Percentiles rank a stretch among this genome's conserved stretches.
phyloP scores from a whole-genome alignment of 2,888 invertebrate species.

The Liodrosophila aerea region DNA sequence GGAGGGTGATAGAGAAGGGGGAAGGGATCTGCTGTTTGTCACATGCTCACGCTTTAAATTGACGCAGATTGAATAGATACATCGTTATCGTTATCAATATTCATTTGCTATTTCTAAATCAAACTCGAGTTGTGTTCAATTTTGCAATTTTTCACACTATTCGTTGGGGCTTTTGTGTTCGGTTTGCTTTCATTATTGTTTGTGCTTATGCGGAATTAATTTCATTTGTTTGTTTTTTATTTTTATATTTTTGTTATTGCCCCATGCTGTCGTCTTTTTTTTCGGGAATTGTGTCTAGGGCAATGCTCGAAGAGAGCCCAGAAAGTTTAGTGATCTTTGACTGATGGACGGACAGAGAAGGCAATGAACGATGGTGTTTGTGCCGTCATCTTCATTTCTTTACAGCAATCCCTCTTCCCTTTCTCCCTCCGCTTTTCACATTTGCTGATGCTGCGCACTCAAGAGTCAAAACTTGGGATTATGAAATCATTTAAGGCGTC shows the following conservation, averaged over 20 bases:
- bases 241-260: constrained; percentile 17
- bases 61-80: no score
- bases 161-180: constrained; percentile 6
- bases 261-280: constrained; percentile 17
- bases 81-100: constrained; percentile 6
- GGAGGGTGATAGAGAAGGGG: no score
- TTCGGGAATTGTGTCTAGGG: constrained; percentile 50
- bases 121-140: constrained; percentile 59
- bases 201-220: constrained; percentile 51
- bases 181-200: constrained; percentile 33
- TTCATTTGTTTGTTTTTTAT: constrained; percentile 41
- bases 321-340: constrained; percentile 66
- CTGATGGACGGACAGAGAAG: constrained; percentile 34
- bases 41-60: no score
- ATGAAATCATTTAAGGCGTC: constrained; percentile 20
- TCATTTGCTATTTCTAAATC: constrained; percentile 23
- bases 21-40: no score
- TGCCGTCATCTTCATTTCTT: constrained; percentile 13
- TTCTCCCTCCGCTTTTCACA: background rate
- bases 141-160: constrained; percentile 46
- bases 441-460: constrained; percentile 10
- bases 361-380: constrained; percentile 36
- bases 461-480: constrained; percentile 21
- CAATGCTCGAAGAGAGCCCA: constrained; percentile 54
- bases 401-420: background rate